Evolutionary conservation across 2,888 invertebrate species (phyloP).

Genomic region (Agriopis leucophaearia): DNA sequence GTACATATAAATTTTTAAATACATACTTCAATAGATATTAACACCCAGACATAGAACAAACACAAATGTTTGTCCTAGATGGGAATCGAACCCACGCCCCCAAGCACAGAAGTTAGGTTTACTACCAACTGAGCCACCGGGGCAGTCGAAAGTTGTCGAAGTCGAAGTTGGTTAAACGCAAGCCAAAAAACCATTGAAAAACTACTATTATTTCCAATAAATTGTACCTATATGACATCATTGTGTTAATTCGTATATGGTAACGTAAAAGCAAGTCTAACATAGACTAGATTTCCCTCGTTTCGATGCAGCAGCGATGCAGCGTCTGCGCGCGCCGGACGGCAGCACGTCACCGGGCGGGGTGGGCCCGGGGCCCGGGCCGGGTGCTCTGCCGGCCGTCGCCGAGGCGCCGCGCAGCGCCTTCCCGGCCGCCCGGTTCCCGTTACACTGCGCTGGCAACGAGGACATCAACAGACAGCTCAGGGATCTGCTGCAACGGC

Average conservation of each 20-base stretch:
- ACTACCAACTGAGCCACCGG: too few species aligned
- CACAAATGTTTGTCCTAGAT: too few species aligned
- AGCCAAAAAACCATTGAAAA: not conserved
- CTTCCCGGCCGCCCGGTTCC: constrained; percentile 80
- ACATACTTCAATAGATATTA: too few species aligned
- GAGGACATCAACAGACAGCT: constrained; percentile 90
- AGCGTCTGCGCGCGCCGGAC: constrained; percentile 72
- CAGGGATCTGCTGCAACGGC: constrained; percentile 92
- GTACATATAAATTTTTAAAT: too few species aligned
- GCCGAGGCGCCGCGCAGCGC: constrained; percentile 72
- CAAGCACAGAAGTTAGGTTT: too few species aligned
- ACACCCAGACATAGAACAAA: too few species aligned
- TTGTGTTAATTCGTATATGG: not conserved
- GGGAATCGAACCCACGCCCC: too few species aligned
- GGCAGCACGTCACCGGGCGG: constrained; percentile 51
- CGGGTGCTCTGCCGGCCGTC: constrained; percentile 56
- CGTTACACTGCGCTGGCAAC: constrained; percentile 78
- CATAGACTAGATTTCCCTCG: constrained; percentile 26
- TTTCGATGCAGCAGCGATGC: constrained; percentile 71
- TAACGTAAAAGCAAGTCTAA: constrained; percentile 41
- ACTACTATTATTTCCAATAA: not conserved
- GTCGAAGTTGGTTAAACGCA: too few species aligned
- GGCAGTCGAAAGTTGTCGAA: too few species aligned
- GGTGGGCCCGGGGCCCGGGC: constrained; percentile 41
- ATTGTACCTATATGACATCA: not conserved